Base-by-base conservation (phyloP, 2,888 invertebrate species). In the Crepidodera aurea region DNA sequence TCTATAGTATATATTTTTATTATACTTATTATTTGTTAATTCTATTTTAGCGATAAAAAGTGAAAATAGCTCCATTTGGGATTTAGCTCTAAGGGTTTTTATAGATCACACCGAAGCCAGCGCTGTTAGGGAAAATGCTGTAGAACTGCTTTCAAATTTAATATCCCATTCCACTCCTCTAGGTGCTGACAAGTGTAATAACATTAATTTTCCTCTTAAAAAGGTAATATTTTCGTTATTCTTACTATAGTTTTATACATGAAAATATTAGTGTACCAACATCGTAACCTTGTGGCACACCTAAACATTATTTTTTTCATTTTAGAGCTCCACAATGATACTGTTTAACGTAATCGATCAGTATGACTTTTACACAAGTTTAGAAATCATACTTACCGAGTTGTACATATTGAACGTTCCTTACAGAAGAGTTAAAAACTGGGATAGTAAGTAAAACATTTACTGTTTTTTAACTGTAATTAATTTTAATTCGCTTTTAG, bases 81-180 rank as follows among this genome's bases (percentile, higher is more conserved):
- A 79, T 57, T 67, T 76, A 13, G 68, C 75, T n/a, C 66, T 82
- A 18, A 62, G 67, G n/a, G 75, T 79, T 57, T 59, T 82, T n/a
- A 69, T 79, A 7, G 81, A 84, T 72, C 78, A 82, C 62, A 81
- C 79, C 25, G 86, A 86, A 74, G 82, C 85, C 0, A 83, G 82
- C 68, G 76, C 86, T 34, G 84, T 86, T 0, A 78, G 83, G 63
- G 86, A 86, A 74, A 83, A 85, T 72, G 85, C 85, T 8, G 84
- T 84, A n/a, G 75, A 81, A 18, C 77, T 85, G 10, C 75, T 86
- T 32, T 79, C 81, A 7, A 84, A 85, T 77, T 75, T 86, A 44
- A 71, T 68, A 19, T 75, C 73, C 27, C 78, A 79, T 68, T 48
- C 51, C 10, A 27, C 60, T 12, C 63, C 66, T 5, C 34, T 65